phyloP scores from a whole-genome alignment of 2,797 vertebrate genomes.

The Sebastes reedi region DNA sequence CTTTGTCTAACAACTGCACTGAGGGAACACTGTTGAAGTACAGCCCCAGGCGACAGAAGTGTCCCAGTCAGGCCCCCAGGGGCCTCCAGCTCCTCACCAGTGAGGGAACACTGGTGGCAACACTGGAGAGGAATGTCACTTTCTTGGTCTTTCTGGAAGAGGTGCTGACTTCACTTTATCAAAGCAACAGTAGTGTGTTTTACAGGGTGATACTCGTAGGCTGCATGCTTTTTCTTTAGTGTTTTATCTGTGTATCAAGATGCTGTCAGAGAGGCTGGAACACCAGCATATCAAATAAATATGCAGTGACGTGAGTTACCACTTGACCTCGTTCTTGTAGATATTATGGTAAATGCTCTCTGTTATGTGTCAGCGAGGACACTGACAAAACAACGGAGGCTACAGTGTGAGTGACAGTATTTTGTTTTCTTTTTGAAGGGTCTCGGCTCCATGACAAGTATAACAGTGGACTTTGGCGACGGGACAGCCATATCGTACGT shows the following conservation, averaged over 20 bases:
- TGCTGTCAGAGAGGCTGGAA: slow-evolving; percentile 33
- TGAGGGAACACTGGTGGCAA: slow-evolving; percentile 87
- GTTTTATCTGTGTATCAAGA: slow-evolving; percentile 20
- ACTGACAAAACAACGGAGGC: slow-evolving; percentile 1
- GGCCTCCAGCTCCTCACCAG: slow-evolving; percentile 89
- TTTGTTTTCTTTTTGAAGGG: slow-evolving; percentile 79
- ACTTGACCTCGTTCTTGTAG: slow-evolving; percentile 44
- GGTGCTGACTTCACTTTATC: slow-evolving; percentile 73
- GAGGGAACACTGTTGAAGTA: slow-evolving; percentile 86
- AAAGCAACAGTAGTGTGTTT: slow-evolving; percentile 3
- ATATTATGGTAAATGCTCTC: slow-evolving; percentile 35
- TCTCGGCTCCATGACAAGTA: slow-evolving; percentile 89
- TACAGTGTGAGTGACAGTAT: slow-evolving; percentile 34
- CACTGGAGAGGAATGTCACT: slow-evolving; percentile 88
- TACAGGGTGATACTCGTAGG: background rate
- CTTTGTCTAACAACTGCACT: slow-evolving; percentile 93
- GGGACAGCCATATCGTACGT: slow-evolving; percentile 90
- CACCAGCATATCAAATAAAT: slow-evolving; percentile 39
- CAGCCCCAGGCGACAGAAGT: slow-evolving; percentile 89
- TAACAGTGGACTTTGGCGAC: slow-evolving; percentile 94
- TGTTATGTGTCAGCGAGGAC: slow-evolving; percentile 29
- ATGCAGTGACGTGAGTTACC: slow-evolving; percentile 46
- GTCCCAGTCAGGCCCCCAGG: slow-evolving; percentile 87
- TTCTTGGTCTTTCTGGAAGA: slow-evolving; percentile 92
- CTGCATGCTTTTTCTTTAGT: slow-evolving; percentile 19